These are phyloP conservation scores for Cyanoderma ruficeps DNA, from an alignment of 2,113 vertebrate genomes.

Conservation along the genomic window DNA sequence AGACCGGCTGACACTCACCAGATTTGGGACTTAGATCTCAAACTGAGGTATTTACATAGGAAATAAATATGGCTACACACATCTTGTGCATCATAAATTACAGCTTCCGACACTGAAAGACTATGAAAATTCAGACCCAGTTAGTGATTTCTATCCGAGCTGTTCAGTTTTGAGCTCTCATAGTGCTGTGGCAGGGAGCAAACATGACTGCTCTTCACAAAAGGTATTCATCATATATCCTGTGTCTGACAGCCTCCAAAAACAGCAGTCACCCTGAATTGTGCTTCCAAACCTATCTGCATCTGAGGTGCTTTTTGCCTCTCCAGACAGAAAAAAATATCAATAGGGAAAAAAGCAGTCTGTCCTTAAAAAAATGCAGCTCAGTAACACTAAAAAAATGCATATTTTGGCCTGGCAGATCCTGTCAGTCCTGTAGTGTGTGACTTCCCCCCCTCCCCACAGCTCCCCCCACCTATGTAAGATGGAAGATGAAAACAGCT, in stretches of 20 bases:
- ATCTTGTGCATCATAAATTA: background rate
- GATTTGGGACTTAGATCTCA: background rate
- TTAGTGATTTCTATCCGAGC: background rate
- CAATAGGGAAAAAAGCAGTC: background rate
- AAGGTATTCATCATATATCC: background rate
- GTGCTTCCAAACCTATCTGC: background rate
- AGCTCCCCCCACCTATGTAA: background rate
- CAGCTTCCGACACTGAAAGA: background rate
- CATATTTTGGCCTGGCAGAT: background rate
- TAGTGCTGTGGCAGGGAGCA: background rate
- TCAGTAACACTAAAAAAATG: background rate
- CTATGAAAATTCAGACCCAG: background rate
- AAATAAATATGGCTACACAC: background rate
- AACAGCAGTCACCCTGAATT: background rate
- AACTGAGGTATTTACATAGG: background rate
- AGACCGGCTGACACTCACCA: background rate
- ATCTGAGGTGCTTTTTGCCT: background rate
- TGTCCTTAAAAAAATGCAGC: background rate
- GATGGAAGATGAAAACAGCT: background rate
- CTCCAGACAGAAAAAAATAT: background rate
- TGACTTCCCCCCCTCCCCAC: accelerated
- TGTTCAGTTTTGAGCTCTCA: background rate
- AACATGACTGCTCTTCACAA: background rate
- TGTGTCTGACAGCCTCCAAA: background rate
- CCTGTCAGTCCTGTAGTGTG: background rate